phyloP scores from a whole-genome alignment of 2,113 vertebrate genomes.

The Bungarus multicinctus region DNA sequence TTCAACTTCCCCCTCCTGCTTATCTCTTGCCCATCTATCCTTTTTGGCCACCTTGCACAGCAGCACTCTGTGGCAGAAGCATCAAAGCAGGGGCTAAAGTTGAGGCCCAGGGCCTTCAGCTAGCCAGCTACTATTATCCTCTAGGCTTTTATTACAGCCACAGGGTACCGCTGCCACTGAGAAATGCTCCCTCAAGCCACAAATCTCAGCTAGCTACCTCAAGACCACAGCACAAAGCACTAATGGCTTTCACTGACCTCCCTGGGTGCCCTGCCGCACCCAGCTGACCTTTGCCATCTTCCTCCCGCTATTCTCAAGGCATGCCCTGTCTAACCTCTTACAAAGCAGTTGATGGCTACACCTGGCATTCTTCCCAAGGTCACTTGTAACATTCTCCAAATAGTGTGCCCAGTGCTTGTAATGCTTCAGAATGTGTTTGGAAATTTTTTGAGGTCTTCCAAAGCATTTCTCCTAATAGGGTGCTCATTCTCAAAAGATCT shows the following conservation, averaged over 20 bases:
- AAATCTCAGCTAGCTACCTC: background rate
- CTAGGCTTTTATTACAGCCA: background rate
- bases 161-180: background rate
- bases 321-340: background rate
- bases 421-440: background rate
- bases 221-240: background rate
- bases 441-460: background rate
- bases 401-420: background rate
- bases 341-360: background rate
- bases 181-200: too few relatives aligned
- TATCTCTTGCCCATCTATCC: background rate
- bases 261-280: background rate
- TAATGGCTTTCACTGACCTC: background rate
- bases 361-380: background rate
- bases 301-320: background rate
- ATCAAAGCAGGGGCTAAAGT: background rate
- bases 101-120: background rate
- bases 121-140: background rate
- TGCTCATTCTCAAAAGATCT: background rate
- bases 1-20: background rate
- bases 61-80: background rate
- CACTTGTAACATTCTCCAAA: background rate
- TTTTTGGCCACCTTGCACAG: background rate
- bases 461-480: background rate
- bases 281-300: background rate